Base-by-base conservation (phyloP, 2,888 invertebrate species). In the Agelastica alni region DNA sequence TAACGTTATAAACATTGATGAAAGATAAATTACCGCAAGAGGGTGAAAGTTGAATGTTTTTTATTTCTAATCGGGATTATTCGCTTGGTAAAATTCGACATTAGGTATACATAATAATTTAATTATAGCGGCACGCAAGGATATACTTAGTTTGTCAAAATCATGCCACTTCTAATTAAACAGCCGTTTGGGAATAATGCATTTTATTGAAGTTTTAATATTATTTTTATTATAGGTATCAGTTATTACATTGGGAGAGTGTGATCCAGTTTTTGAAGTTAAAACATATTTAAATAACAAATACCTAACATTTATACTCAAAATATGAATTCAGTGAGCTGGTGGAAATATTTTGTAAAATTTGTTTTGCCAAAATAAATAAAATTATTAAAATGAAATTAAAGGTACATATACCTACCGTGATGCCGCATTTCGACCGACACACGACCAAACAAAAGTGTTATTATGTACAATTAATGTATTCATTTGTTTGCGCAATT, bases 1-100 rank as follows among this genome's bases (percentile, higher is more conserved):
- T 62, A 62, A 59, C 58, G 54, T 51, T 59, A 60, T 62, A 62
- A 63, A 63, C 58, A 58, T 46, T 56, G 63, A 63, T 63, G 61
- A 63, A 54, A 58, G 61, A 60, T 60, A 62, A 58, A 60, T 62
- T 58, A 54, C 47, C 39, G 17, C 39, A 43, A 45, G 28, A 48
- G 51, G 59, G 51, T 46, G 46, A 49, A 51, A 44, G 51, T 47
- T 47, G 59, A 57, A 56, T 53, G 55, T 45, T 54, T 37, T 53
- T 56, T 56, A n/a, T n/a, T n/a, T n/a, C n/a, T 41, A 59, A 61
- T 59, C 44, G 58, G 52, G 52, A 55, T 56, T 58, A 56, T 37
- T 26, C 48, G 10, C 28, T 45, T 48, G 47, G 28, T 47, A 48
- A 42, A 46, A 57, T 52, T 43, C 41, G 51, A 32, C 30, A 41